Evolutionary conservation across 2,113 vertebrate genomes (phyloP).

Genomic region (Phodopus roborovskii): DNA sequence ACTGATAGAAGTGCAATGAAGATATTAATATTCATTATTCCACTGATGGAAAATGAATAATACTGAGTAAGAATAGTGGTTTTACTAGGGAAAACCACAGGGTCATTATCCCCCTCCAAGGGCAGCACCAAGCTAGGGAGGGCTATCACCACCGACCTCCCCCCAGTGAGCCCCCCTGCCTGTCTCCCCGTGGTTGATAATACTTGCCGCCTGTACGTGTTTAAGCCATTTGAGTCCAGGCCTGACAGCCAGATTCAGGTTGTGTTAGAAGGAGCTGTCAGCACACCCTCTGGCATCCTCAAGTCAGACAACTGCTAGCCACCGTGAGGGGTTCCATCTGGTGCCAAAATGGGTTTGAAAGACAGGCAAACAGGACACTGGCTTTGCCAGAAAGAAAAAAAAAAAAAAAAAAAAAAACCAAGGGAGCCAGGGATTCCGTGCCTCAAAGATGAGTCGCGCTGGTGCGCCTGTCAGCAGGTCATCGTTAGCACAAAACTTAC

Average conservation of each 20-base stretch:
- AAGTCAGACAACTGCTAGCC: slow-evolving; percentile 86
- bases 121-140: background rate
- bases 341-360: slow-evolving; percentile 87
- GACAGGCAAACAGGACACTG: slow-evolving; percentile 85
- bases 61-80: background rate
- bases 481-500: slow-evolving; percentile 84
- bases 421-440: slow-evolving; percentile 81
- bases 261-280: slow-evolving; percentile 87
- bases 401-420: slow-evolving; percentile 78
- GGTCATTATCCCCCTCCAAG: background rate
- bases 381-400: slow-evolving; percentile 82
- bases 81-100: background rate
- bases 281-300: slow-evolving; percentile 87
- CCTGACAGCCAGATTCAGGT: slow-evolving; percentile 84
- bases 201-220: slow-evolving; percentile 65
- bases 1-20: background rate
- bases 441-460: slow-evolving; percentile 69
- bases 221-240: slow-evolving; percentile 85
- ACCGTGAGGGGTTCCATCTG: slow-evolving; percentile 83
- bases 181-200: slow-evolving; percentile 61
- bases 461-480: slow-evolving; percentile 85
- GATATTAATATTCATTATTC: background rate
- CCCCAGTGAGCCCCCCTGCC: slow-evolving; percentile 36
- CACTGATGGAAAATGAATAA: background rate
- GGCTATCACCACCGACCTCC: background rate